A percentile compares a stretch with the other conserved stretches of the same genome.
These are phyloP conservation scores for Drosophila azteca DNA, from an alignment of 1,140 invertebrate genomes.

Conservation along the genomic window DNA sequence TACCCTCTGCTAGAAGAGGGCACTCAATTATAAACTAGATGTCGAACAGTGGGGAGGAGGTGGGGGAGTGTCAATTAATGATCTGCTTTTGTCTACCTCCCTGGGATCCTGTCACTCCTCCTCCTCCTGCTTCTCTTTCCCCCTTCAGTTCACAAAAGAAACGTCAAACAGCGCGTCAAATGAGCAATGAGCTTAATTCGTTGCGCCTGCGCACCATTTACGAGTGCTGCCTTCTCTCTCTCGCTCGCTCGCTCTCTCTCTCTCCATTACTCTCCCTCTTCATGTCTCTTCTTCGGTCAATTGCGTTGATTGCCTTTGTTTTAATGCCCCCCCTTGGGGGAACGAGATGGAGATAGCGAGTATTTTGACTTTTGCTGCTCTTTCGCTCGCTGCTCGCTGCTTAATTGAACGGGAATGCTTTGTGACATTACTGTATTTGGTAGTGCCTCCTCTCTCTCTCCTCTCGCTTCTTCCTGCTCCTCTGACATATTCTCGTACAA, in stretches of 20 bases:
- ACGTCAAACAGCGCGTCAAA: slow-evolving; percentile 75
- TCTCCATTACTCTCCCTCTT: slow-evolving; percentile 5
- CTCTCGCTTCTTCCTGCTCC: too few species aligned
- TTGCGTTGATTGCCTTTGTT: slow-evolving; percentile 70
- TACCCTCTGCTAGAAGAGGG: slow-evolving; percentile 1
- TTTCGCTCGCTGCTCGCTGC: neutral
- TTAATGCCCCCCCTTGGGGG: slow-evolving; percentile 28
- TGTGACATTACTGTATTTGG: slow-evolving; percentile 47
- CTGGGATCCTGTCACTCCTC: neutral
- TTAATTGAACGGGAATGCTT: slow-evolving; percentile 49
- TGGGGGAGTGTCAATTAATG: slow-evolving; percentile 69
- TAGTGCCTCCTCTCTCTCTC: slow-evolving; percentile 7
- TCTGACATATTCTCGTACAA: slow-evolving; percentile 32
- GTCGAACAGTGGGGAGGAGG: slow-evolving; percentile 38
- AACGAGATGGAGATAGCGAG: slow-evolving; percentile 33
- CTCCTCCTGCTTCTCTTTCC: neutral
- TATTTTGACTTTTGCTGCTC: slow-evolving; percentile 7
- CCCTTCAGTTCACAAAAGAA: slow-evolving; percentile 35
- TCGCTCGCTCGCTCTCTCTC: slow-evolving; percentile 3
- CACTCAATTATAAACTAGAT: slow-evolving; percentile 49
- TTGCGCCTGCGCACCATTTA: slow-evolving; percentile 56
- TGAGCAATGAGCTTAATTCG: slow-evolving; percentile 79
- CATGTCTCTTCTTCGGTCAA: slow-evolving; percentile 32
- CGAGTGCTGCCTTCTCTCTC: slow-evolving; percentile 5
- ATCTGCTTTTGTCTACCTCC: slow-evolving; percentile 11